These are phyloP conservation scores for Sparus aurata DNA, from an alignment of 2,797 vertebrate species.

Conservation along the genomic window DNA sequence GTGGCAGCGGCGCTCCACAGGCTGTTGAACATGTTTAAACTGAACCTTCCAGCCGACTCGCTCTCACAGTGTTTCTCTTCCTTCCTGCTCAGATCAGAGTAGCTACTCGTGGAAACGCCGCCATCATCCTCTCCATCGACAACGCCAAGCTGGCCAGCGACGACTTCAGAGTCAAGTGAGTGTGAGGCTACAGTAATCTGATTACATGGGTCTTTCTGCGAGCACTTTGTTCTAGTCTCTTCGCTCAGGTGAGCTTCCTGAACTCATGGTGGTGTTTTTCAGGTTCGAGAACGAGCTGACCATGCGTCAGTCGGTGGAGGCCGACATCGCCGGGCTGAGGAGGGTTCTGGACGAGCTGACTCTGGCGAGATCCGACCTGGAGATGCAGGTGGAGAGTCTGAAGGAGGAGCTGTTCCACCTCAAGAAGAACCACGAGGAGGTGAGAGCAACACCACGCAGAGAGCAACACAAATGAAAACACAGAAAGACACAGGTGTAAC, in stretches of 20 bases:
- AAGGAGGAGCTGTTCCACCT: constrained; percentile 89
- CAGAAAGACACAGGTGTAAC: not conserved
- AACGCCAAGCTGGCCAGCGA: constrained; percentile 86
- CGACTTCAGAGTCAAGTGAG: constrained; percentile 88
- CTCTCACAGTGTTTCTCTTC: not conserved
- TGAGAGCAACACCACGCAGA: constrained; percentile 38
- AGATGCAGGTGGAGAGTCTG: constrained; percentile 88
- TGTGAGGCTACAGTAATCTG: not conserved
- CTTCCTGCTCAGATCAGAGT: constrained; percentile 61
- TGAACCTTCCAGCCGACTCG: not conserved
- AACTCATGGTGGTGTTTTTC: not conserved
- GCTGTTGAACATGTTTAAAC: not conserved
- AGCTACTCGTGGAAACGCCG: constrained; percentile 69
- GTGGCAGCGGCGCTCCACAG: too few relatives aligned
- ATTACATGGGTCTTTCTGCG: not conserved
- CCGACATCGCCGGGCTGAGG: constrained; percentile 88
- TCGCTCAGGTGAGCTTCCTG: not conserved
- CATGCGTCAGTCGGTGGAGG: constrained; percentile 86
- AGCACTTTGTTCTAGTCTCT: too few relatives aligned
- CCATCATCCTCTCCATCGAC: constrained; percentile 79
- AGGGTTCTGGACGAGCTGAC: constrained; percentile 89
- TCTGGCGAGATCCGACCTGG: constrained; percentile 85
- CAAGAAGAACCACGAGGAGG: constrained; percentile 92
- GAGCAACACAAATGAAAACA: too few relatives aligned
- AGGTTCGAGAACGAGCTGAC: constrained; percentile 61